Evolutionary conservation across 2,888 invertebrate species (phyloP).

Genomic region (Teinopalpus imperialis): DNA sequence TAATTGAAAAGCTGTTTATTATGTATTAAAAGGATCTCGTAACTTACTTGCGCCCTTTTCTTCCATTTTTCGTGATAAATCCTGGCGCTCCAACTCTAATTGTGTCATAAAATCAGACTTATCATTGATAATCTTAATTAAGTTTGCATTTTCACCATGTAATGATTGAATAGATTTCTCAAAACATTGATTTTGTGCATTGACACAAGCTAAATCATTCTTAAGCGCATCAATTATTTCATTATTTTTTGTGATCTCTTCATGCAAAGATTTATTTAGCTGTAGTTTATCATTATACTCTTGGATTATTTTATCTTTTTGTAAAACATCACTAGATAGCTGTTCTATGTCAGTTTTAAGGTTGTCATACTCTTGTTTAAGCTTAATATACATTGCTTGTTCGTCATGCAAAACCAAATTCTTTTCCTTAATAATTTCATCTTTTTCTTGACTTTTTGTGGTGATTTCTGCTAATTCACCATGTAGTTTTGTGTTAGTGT

Average conservation of each 20-base stretch:
- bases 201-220: conserved; percentile 1
- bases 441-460: conserved; percentile 40
- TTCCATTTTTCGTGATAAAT: conserved; percentile 33
- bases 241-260: conserved; percentile 8
- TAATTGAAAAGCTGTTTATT: no score
- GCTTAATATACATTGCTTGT: not conserved
- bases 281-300: conserved; percentile 6
- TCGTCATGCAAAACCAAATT: conserved; percentile 37
- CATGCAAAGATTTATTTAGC: conserved; percentile 16
- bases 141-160: conserved; percentile 36
- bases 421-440: conserved; percentile 38
- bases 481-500: conserved; percentile 36
- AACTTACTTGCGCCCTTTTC: conserved; percentile 42
- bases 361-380: conserved; percentile 5
- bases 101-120: conserved; percentile 36
- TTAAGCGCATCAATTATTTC: not conserved
- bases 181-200: conserved; percentile 1
- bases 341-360: conserved; percentile 1
- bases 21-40: no score
- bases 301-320: conserved; percentile 16
- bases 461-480: conserved; percentile 34
- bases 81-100: conserved; percentile 37
- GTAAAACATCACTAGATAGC: not conserved
- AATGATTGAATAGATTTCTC: not conserved
- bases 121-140: conserved; percentile 35